A percentile compares a stretch with the other conserved stretches of the same genome.
Evolutionary conservation across 2,888 invertebrate species (phyloP).

Genomic region (Euplexia lucipara): DNA sequence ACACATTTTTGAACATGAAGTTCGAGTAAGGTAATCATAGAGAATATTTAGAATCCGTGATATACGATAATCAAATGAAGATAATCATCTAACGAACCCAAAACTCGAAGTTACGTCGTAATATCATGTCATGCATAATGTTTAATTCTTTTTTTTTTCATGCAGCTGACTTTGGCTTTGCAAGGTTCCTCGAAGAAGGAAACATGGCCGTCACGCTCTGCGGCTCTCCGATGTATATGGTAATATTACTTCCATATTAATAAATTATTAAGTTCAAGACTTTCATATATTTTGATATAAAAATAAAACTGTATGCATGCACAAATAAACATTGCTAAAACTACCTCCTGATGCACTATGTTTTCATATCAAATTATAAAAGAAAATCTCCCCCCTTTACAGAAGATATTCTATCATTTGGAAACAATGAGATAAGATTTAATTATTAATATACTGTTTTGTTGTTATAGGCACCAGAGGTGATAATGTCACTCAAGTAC

Average conservation of each 20-base stretch:
- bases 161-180: constrained; percentile 99
- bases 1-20: constrained; percentile 37
- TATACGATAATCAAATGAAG: not conserved
- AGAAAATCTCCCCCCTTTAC: not conserved
- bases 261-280: constrained; percentile 1
- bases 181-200: constrained; percentile 99
- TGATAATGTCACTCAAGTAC: constrained; percentile 99
- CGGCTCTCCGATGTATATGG: constrained; percentile 99
- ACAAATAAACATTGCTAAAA: not conserved
- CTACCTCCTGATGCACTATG: not conserved
- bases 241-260: constrained; percentile 79
- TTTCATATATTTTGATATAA: not conserved
- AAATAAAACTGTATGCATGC: not conserved
- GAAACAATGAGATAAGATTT: not conserved
- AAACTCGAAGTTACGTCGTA: constrained; percentile 7
- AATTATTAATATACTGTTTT: not conserved
- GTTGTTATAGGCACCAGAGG: constrained; percentile 96
- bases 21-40: constrained; percentile 8
- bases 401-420: constrained; percentile 1
- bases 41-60: constrained; percentile 3
- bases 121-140: constrained; percentile 12
- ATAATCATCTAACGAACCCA: not conserved
- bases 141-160: constrained; percentile 61
- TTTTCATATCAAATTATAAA: constrained; percentile 3
- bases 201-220: constrained; percentile 99